These are phyloP conservation scores for Bagarius yarrelli DNA, from an alignment of 2,113 vertebrate genomes.

Conservation along the genomic window DNA sequence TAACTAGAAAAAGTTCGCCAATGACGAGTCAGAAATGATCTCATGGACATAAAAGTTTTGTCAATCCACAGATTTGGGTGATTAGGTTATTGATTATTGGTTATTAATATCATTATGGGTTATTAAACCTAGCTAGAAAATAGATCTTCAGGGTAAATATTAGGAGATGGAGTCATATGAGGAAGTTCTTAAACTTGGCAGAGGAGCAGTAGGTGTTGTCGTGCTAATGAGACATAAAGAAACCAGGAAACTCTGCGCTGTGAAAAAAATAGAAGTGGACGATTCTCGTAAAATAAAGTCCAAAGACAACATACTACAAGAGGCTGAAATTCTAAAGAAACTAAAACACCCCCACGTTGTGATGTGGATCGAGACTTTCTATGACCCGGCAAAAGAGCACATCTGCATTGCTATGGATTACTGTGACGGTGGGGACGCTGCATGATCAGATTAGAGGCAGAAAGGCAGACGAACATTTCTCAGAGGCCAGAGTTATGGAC, in stretches of 20 bases:
- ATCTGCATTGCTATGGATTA: slow-evolving; percentile 77
- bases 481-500: slow-evolving; percentile 65
- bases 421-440: slow-evolving; percentile 75
- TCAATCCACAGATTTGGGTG: background rate
- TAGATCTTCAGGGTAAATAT: background rate
- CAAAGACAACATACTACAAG: slow-evolving; percentile 66
- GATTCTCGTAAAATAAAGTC: slow-evolving; percentile 54
- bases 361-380: slow-evolving; percentile 68
- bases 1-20: background rate
- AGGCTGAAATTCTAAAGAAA: slow-evolving; percentile 72
- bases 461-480: slow-evolving; percentile 56
- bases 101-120: background rate
- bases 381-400: slow-evolving; percentile 57
- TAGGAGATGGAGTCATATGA: slow-evolving; percentile 71
- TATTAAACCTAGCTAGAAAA: background rate
- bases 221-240: slow-evolving; percentile 71
- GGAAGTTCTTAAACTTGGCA: slow-evolving; percentile 67
- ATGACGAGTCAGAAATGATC: background rate
- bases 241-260: slow-evolving; percentile 64
- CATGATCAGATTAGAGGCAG: slow-evolving; percentile 70
- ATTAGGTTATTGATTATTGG: background rate
- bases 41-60: background rate
- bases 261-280: slow-evolving; percentile 71
- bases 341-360: slow-evolving; percentile 74
- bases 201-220: slow-evolving; percentile 73